Evolutionary conservation across 30 jellyfish, hydroid and myxozoan species (phyloP).

Genomic region (Calvadosia cruxmelitensis): DNA sequence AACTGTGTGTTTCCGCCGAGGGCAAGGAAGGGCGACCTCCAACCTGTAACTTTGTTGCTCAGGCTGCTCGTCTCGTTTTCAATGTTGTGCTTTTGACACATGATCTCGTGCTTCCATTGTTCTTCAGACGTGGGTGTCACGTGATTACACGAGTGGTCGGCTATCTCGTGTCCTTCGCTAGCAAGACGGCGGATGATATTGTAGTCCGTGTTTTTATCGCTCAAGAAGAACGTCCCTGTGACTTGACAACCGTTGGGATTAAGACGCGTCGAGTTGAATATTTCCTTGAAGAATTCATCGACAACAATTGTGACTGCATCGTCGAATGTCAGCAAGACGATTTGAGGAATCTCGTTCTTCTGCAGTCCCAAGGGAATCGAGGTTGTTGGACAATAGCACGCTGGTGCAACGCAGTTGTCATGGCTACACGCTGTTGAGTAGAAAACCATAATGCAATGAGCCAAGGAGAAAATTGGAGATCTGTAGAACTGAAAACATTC

Average conservation of each 20-base stretch:
- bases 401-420: conserved; percentile 39
- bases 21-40: conserved; percentile 56
- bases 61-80: background rate
- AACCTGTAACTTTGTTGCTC: conserved; percentile 22
- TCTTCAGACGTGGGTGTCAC: conserved; percentile 30
- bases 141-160: conserved; percentile 65
- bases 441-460: too few relatives aligned
- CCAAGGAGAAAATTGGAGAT: too few relatives aligned
- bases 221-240: conserved; percentile 69
- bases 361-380: conserved; percentile 54
- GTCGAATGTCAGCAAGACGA: conserved; percentile 52
- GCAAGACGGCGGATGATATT: conserved; percentile 16
- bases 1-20: conserved; percentile 60
- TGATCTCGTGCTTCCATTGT: conserved; percentile 51
- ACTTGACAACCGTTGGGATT: conserved; percentile 39
- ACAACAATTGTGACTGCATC: conserved; percentile 40
- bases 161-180: conserved; percentile 74
- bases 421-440: conserved; percentile 34
- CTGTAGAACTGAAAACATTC: too few relatives aligned
- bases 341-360: conserved; percentile 57
- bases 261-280: conserved; percentile 10
- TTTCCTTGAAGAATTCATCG: conserved; percentile 12
- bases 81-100: conserved; percentile 15
- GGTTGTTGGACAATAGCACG: conserved; percentile 52
- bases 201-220: conserved; percentile 55